Percentiles rank a stretch among this genome's conserved stretches.
Conservation (phyloP, 2,797 vertebrate genomes). For the Danionella dracula region DNA sequence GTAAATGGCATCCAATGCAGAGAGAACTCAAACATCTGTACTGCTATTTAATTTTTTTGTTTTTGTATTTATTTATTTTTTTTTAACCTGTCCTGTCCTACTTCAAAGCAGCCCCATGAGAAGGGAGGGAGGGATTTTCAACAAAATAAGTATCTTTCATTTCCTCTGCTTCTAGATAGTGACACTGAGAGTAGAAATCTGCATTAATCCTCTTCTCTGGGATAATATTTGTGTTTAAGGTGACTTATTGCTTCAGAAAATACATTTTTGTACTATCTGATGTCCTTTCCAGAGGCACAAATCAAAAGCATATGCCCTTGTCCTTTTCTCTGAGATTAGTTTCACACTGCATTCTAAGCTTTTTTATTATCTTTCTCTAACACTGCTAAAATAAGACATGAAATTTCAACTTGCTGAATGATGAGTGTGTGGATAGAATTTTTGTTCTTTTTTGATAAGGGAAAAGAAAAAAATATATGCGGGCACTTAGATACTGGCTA, state of each 20-base stretch:
- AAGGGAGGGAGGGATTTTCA: neutral
- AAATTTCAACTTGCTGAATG: constrained; percentile 13
- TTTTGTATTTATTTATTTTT: too few relatives aligned
- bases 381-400: constrained; percentile 20
- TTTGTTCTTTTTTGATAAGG: too few relatives aligned
- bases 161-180: neutral
- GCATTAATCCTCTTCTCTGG: constrained; percentile 40
- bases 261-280: constrained; percentile 58
- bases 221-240: constrained; percentile 48
- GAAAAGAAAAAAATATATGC: too few relatives aligned
- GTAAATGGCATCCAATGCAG: too few relatives aligned
- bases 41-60: too few relatives aligned
- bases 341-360: constrained; percentile 31
- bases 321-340: constrained; percentile 46
- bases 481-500: too few relatives aligned
- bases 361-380: constrained; percentile 18
- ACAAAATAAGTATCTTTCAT: neutral
- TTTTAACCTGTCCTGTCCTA: too few relatives aligned
- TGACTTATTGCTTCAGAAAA: constrained; percentile 56
- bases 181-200: neutral
- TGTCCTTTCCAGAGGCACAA: constrained; percentile 48
- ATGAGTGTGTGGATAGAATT: neutral
- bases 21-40: too few relatives aligned
- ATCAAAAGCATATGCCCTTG: constrained; percentile 49
- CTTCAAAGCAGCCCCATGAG: too few relatives aligned